Evolutionary conservation across 2,888 invertebrate species (phyloP), one percentile per base, ranked within the genome.

Genomic region (Acronicta alni): DNA sequence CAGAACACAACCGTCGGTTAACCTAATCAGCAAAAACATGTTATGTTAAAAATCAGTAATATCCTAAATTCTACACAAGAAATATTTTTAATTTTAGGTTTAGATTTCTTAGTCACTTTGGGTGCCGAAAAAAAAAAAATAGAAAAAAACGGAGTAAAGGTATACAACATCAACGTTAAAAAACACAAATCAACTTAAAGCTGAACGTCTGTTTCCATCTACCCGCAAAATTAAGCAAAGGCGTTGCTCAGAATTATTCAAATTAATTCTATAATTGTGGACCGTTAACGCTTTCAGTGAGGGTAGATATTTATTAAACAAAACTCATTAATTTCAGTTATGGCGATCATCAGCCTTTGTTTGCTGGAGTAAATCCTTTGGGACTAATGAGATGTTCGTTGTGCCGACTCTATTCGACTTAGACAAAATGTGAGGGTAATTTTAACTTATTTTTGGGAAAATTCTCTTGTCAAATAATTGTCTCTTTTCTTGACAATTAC

Each of bases 221-320:
- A 52, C 67, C 63, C 75, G 47, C 55, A 42, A 60, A 66, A 76
- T 76, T 63, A 79, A 67, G 67, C 60, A 73, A 54, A 67, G 48
- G 63, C 65, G 52, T 76, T 70, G 79, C 56, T 65, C 53, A 52
- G 64, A 78, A 75, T 77, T 79, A 77, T 77, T 77, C 59, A 77
- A 77, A 77, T 77, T 77, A 79, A 77, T 68, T 74, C 77, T 79
- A 75, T 80, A 80, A 80, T 82, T 75, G 68, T 51, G 45, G 41
- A 51, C 54, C 66, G 69, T 79, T 71, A 77, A 72, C 69, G 62
- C 79, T 60, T 49, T 44, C 63, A 59, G 53, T 58, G 75, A 60
- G 72, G 73, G 70, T 62, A 72, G 66, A 67, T 76, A 66, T 74
- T 72, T 79, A 81, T 75, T 74, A 74, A 79, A 79, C 78, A 81